Conservation (phyloP, 2,888 invertebrate genomes). For the Didymodactylos carnosus region DNA sequence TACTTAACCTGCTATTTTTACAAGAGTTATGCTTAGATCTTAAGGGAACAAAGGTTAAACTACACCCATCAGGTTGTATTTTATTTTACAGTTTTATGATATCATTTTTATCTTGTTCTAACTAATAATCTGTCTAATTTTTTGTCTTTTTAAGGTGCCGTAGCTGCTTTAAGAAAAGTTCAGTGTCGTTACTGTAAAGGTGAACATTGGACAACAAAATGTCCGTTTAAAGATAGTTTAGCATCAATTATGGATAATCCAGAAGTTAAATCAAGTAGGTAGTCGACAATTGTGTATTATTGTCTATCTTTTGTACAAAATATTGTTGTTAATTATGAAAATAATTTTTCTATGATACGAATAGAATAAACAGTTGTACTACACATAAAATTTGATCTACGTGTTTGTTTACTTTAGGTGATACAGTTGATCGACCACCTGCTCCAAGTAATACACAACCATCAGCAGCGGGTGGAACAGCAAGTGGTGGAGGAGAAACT, state of each 20-base stretch:
- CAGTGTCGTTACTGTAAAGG: constrained; percentile 39
- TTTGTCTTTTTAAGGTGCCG: constrained; percentile 56
- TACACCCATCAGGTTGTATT: too few relatives aligned
- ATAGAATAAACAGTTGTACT: too few relatives aligned
- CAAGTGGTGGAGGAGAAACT: not conserved
- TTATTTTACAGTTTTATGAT: too few relatives aligned
- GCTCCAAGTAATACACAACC: not conserved
- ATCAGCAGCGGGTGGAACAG: not conserved
- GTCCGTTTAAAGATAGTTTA: constrained; percentile 82
- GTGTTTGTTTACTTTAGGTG: too few relatives aligned
- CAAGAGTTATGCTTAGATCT: too few relatives aligned
- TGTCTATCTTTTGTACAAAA: not conserved
- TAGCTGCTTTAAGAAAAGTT: constrained; percentile 40
- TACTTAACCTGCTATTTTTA: too few relatives aligned
- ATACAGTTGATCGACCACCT: too few relatives aligned
- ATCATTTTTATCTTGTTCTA: too few relatives aligned
- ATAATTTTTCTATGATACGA: not conserved
- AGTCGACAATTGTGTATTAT: too few relatives aligned
- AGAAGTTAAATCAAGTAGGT: not conserved
- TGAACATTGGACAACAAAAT: constrained; percentile 93
- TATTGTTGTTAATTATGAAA: not conserved
- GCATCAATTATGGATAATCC: constrained; percentile 21
- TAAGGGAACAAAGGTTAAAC: too few relatives aligned
- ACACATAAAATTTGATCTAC: too few relatives aligned
- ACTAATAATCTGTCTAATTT: too few relatives aligned